Percentiles rank a stretch among this genome's conserved stretches.
phyloP scores from a whole-genome alignment of 37 sponge, comb jelly and placozoan species.

The Diacarnus erythraeanus region DNA sequence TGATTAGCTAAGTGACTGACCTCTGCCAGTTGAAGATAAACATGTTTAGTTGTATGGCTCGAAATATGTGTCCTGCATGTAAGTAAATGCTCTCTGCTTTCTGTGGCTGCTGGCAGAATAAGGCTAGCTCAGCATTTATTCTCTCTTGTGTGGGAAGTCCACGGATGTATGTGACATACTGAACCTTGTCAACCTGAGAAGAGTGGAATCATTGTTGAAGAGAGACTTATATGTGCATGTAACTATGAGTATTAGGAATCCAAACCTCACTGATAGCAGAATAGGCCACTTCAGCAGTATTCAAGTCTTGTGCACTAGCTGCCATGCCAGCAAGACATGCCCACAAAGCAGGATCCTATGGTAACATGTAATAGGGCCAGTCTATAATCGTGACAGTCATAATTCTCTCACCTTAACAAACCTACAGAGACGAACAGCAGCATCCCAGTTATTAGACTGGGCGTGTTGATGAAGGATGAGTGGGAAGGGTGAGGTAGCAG shows the following conservation, averaged over 20 bases:
- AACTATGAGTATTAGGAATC: not conserved
- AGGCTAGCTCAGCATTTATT: slow-evolving; percentile 83
- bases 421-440: slow-evolving; percentile 78
- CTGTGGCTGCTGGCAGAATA: slow-evolving; percentile 83
- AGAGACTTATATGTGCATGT: not conserved
- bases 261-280: slow-evolving; percentile 92
- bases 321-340: slow-evolving; percentile 95
- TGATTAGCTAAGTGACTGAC: too few species aligned
- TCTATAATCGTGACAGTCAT: not conserved
- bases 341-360: slow-evolving; percentile 87
- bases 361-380: not conserved
- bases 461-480: slow-evolving; percentile 78
- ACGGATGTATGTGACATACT: slow-evolving; percentile 72
- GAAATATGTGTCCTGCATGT: slow-evolving; percentile 79
- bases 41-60: slow-evolving; percentile 89
- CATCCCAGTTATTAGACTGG: slow-evolving; percentile 55
- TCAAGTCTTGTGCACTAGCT: slow-evolving; percentile 68
- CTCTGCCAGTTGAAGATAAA: slow-evolving; percentile 90
- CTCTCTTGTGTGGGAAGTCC: slow-evolving; percentile 58
- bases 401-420: slow-evolving; percentile 75
- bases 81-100: slow-evolving; percentile 89
- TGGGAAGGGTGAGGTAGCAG: slow-evolving; percentile 88
- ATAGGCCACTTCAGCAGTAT: slow-evolving; percentile 89
- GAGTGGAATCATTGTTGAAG: not conserved
- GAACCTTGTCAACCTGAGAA: slow-evolving; percentile 84